Percentiles rank a stretch among this genome's conserved stretches.
Conservation (phyloP, 2,797 vertebrate species). For the Macropodus opercularis region DNA sequence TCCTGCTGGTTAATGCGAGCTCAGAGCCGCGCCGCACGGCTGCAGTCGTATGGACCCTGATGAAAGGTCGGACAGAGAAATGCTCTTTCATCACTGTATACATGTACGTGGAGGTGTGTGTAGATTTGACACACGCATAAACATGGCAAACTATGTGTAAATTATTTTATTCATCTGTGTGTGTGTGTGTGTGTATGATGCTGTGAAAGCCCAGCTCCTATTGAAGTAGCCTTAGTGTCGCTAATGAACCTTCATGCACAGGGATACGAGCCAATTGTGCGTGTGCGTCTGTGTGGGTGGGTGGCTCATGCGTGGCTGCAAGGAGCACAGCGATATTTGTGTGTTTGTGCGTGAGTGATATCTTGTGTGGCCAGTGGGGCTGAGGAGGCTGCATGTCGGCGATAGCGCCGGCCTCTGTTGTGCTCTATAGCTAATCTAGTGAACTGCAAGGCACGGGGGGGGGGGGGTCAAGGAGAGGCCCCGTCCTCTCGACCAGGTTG, state of each 20-base stretch:
- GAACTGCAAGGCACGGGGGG: slow-evolving; percentile 61
- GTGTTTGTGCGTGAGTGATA: slow-evolving; percentile 36
- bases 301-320: no score
- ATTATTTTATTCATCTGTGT: slow-evolving; percentile 10
- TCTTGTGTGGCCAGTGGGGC: slow-evolving; percentile 65
- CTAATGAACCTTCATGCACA: slow-evolving; percentile 76
- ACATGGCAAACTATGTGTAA: slow-evolving; percentile 30
- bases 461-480: slow-evolving; percentile 75
- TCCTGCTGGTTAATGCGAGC: slow-evolving; percentile 25
- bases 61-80: slow-evolving; percentile 41
- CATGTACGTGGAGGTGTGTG: slow-evolving; percentile 32
- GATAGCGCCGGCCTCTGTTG: slow-evolving; percentile 72
- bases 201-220: slow-evolving; percentile 55
- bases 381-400: slow-evolving; percentile 62
- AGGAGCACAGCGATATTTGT: no score
- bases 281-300: slow-evolving; percentile 18
- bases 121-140: slow-evolving; percentile 28
- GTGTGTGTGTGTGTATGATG: neutral
- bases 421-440: slow-evolving; percentile 73
- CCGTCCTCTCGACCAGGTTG: slow-evolving; percentile 53
- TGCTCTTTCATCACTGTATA: slow-evolving; percentile 39
- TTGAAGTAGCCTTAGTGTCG: slow-evolving; percentile 72
- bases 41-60: slow-evolving; percentile 27
- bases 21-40: neutral
- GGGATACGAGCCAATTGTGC: slow-evolving; percentile 39